phyloP scores from a whole-genome alignment of 2,797 vertebrate species.

The Micromesistius poutassou region DNA sequence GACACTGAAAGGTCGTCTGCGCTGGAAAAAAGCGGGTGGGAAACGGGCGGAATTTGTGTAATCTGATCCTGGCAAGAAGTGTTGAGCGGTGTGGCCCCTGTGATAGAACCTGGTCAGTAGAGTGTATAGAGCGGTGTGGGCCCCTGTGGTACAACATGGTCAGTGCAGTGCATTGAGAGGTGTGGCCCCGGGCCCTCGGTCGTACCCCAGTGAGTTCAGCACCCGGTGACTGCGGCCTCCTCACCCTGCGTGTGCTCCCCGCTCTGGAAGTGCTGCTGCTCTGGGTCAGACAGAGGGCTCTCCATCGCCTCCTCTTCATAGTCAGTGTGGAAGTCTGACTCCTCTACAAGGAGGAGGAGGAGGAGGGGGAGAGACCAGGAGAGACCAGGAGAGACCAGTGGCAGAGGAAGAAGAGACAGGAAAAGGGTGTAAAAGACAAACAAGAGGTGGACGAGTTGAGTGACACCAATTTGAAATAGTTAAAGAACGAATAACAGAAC shows the following conservation, averaged over 20 bases:
- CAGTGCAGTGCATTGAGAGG: not conserved
- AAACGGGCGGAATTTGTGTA: no score
- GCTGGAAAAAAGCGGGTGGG: no score
- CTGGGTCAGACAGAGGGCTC: slow-evolving; percentile 68
- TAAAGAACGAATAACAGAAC: not conserved
- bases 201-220: not conserved
- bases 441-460: slow-evolving; percentile 19
- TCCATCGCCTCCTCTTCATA: slow-evolving; percentile 78
- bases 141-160: not conserved
- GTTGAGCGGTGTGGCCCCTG: not conserved
- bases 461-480: not conserved
- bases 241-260: slow-evolving; percentile 66
- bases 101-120: no score
- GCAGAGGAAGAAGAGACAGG: slow-evolving; percentile 3
- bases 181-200: not conserved
- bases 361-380: slow-evolving; percentile 18
- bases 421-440: slow-evolving; percentile 9
- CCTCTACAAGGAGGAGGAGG: slow-evolving; percentile 72
- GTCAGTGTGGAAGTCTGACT: slow-evolving; percentile 86
- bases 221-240: slow-evolving; percentile 71
- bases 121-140: not conserved
- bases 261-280: slow-evolving; percentile 52
- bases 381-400: slow-evolving; percentile 7
- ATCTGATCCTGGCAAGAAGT: not conserved
- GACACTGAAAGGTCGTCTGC: no score